Evolutionary conservation across 2,888 invertebrate genomes (phyloP), one percentile per base, ranked within the genome.

Genomic region (Callimorpha dominula): DNA sequence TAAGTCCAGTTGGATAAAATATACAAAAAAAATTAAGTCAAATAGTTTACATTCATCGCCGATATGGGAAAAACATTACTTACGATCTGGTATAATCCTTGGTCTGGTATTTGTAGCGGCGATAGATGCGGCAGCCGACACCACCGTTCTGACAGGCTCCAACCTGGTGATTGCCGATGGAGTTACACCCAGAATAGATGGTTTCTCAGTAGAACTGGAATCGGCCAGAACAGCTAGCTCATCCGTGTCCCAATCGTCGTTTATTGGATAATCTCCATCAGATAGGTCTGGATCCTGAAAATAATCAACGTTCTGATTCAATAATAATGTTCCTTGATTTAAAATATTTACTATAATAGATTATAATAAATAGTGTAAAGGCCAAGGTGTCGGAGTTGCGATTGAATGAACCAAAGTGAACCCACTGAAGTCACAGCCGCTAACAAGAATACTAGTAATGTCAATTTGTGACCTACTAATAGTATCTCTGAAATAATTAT

Each of bases 41-140:
- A 1, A 31, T 31, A 2, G 31, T 31, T 43, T 49, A 49, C 9
- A 11, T 11, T 49, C 49, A 49, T 49, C 49, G 3, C 12, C 3
- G n/a, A 57, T 20, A 20, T 57, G n/a, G 11, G 11, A 31, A 66
- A 42, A 57, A 20, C 46, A 11, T 9, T 54, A 89, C 93, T 90
- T 78, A 95, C 95, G 89, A 65, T 94, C 93, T 65, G 92, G 91
- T 40, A 95, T 76, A 72, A 95, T 91, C 81, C 86, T 90, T 0
- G 95, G 95, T 31, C 95, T 83, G 50, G 91, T 92, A 49, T 93
- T 93, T 5, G 95, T 95, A 0, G 94, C 93, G 0, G 93, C 91
- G 0, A 95, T 90, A 0, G 92, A 89, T 49, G 93, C 93, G 0
- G 89, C 88, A 2, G 93, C 92, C 0, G 92, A 91, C 3, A 91